Conservation (phyloP, 2,888 invertebrate species). For the Oscheius sp. region DNA sequence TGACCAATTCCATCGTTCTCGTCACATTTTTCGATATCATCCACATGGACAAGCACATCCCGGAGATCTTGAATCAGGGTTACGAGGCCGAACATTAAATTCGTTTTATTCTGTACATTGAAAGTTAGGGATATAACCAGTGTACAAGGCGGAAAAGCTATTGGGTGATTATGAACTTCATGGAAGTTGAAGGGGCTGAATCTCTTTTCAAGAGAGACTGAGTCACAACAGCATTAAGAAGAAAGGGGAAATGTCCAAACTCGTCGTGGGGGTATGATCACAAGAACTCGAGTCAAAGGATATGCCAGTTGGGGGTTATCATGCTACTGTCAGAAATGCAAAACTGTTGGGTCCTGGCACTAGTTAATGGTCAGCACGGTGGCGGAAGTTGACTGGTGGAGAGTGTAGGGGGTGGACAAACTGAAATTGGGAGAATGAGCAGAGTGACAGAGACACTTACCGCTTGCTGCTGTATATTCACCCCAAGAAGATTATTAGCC, state of each 20-base stretch:
- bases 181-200: neutral
- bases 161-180: conserved; percentile 9
- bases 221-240: conserved; percentile 14
- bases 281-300: neutral
- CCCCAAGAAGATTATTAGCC: conserved; percentile 42
- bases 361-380: conserved; percentile 6
- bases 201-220: too few relatives aligned
- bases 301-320: neutral
- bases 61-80: conserved; percentile 42
- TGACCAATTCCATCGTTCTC: conserved; percentile 49
- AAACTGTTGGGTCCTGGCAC: neutral
- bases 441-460: conserved; percentile 6
- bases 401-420: conserved; percentile 60
- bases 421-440: conserved; percentile 36
- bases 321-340: conserved; percentile 19
- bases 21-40: conserved; percentile 56
- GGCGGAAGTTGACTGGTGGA: conserved; percentile 59
- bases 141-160: conserved; percentile 20
- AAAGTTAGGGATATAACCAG: conserved; percentile 13
- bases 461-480: conserved; percentile 43
- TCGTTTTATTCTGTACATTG: neutral
- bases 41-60: conserved; percentile 50
- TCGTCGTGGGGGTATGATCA: conserved; percentile 3
- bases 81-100: conserved; percentile 1
- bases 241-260: neutral